Evolutionary conservation across 2,888 invertebrate genomes (phyloP).

Genomic region (Mythimna lalbum): DNA sequence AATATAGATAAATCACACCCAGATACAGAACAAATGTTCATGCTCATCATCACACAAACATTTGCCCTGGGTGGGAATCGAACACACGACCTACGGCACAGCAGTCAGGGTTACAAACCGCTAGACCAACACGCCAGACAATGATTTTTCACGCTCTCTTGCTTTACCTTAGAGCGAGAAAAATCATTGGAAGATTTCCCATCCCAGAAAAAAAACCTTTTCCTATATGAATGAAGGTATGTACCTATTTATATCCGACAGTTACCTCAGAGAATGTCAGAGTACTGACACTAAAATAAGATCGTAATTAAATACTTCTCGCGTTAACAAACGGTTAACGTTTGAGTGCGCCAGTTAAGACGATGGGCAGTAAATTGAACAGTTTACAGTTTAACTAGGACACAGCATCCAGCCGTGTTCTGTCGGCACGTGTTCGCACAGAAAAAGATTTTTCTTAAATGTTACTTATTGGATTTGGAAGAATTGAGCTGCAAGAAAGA

Average conservation of each 20-base stretch:
- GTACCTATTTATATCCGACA: neutral
- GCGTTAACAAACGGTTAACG: slow-evolving; percentile 45
- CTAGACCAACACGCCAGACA: no score
- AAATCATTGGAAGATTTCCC: no score
- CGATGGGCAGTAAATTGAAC: slow-evolving; percentile 55
- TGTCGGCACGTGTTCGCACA: slow-evolving; percentile 1
- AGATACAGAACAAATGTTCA: no score
- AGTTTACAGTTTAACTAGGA: slow-evolving; percentile 53
- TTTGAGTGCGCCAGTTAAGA: slow-evolving; percentile 46
- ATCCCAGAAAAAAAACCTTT: no score
- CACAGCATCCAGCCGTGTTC: slow-evolving; percentile 7
- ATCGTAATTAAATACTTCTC: slow-evolving; percentile 33
- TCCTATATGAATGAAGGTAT: neutral
- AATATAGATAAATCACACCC: no score
- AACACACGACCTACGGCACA: no score
- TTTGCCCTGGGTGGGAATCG: no score
- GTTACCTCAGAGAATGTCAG: neutral
- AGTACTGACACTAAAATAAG: slow-evolving; percentile 25
- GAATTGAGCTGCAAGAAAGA: neutral
- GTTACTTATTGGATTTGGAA: neutral
- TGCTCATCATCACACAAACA: no score
- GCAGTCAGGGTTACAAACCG: no score
- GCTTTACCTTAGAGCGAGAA: no score
- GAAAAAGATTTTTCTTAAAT: neutral
- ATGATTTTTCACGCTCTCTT: no score